These are phyloP conservation scores for Pygmarrhopalites habei DNA, from an alignment of 1,140 invertebrate species.

Conservation along the genomic window DNA sequence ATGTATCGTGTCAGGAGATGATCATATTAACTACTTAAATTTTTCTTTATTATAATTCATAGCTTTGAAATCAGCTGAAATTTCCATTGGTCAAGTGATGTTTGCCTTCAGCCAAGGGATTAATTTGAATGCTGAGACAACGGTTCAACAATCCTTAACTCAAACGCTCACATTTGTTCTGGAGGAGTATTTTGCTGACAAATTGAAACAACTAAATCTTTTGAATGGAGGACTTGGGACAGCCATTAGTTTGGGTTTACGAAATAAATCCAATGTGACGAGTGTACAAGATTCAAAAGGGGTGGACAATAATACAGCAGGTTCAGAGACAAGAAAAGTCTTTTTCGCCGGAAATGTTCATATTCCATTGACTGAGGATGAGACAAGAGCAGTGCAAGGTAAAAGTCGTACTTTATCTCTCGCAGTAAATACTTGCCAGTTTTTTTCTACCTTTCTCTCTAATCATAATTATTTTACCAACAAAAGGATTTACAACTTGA, in stretches of 20 bases:
- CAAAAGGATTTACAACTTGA: no score
- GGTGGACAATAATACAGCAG: not conserved
- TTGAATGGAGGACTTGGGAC: not conserved
- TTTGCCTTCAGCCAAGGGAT: constrained; percentile 36
- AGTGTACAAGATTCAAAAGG: constrained; percentile 8
- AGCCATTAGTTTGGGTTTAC: not conserved
- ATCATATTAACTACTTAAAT: no score
- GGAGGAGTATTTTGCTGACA: constrained; percentile 30
- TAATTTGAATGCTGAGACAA: constrained; percentile 32
- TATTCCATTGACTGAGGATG: not conserved
- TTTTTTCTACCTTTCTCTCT: no score
- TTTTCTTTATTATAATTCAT: no score
- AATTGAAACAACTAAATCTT: constrained; percentile 8
- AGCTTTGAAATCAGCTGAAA: constrained; percentile 8
- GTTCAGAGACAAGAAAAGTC: not conserved
- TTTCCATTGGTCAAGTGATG: constrained; percentile 26
- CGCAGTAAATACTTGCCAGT: no score
- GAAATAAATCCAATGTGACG: not conserved
- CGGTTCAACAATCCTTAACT: constrained; percentile 27
- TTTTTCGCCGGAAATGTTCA: no score
- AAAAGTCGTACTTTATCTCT: no score
- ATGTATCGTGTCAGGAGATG: no score
- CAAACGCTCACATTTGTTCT: constrained; percentile 22
- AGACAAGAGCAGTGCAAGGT: not conserved
- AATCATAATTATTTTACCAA: no score